phyloP scores from a whole-genome alignment of 2,797 vertebrate genomes.

The Microtus obscurus region DNA sequence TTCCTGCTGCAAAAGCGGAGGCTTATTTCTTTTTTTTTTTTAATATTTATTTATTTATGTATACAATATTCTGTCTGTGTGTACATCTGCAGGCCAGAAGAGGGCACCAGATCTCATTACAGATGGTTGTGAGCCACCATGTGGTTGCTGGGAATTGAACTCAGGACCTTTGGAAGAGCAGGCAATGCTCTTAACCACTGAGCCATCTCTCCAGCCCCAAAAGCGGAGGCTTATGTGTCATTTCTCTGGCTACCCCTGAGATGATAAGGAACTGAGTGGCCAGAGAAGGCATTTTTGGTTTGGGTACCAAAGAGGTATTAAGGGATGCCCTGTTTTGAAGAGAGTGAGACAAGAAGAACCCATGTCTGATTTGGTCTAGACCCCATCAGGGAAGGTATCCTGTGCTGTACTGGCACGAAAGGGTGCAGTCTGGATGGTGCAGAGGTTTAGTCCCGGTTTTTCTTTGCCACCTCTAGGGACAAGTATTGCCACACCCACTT shows the following conservation, averaged over 20 bases:
- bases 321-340: not conserved
- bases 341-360: not conserved
- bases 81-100: too few relatives aligned
- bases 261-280: not conserved
- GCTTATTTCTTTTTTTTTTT: too few relatives aligned
- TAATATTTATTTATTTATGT: too few relatives aligned
- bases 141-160: too few relatives aligned
- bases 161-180: too few relatives aligned
- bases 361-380: not conserved
- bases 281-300: not conserved
- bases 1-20: not conserved
- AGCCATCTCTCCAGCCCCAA: too few relatives aligned
- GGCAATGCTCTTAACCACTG: too few relatives aligned
- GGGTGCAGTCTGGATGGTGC: not conserved
- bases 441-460: conserved; percentile 43
- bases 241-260: not conserved
- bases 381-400: not conserved
- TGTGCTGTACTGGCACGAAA: not conserved
- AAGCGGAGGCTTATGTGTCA: not conserved
- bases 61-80: too few relatives aligned
- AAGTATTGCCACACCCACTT: not conserved
- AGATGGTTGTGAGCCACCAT: too few relatives aligned
- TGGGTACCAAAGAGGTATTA: not conserved
- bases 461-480: not conserved
- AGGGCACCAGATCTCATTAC: too few relatives aligned